Conservation (phyloP, 2,797 vertebrate genomes). For the Rhinella marina region DNA sequence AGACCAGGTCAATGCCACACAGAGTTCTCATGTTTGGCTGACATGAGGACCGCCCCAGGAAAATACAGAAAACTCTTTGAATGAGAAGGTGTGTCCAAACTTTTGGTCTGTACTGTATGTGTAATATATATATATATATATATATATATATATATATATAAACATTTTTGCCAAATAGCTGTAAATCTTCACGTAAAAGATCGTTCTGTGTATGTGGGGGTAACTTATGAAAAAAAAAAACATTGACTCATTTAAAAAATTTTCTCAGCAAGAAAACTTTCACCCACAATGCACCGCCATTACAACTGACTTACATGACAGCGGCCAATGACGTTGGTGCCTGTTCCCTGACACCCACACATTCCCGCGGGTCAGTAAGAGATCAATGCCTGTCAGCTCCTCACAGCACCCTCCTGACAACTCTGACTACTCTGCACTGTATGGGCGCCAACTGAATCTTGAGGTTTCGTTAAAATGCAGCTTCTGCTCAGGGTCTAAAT, state of each 20-base stretch:
- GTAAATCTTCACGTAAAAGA: background rate
- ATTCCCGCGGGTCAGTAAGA: background rate
- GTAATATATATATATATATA: too few relatives aligned
- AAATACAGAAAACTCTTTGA: too few relatives aligned
- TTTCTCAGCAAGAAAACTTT: background rate
- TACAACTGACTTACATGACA: background rate
- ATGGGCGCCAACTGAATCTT: background rate
- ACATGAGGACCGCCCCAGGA: too few relatives aligned
- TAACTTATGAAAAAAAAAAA: background rate
- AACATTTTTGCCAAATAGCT: background rate
- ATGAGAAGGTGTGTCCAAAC: too few relatives aligned
- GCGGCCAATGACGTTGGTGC: background rate
- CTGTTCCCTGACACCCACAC: background rate
- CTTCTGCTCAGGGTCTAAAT: background rate
- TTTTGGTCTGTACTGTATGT: too few relatives aligned
- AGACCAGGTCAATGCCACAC: too few relatives aligned
- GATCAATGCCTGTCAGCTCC: constrained; percentile 8
- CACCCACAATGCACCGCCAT: background rate
- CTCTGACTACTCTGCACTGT: background rate
- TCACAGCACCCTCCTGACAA: background rate
- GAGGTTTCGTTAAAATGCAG: background rate
- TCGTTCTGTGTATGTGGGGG: too few relatives aligned
- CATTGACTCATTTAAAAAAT: background rate
- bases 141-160: too few relatives aligned
- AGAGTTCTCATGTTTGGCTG: too few relatives aligned